phyloP scores from a whole-genome alignment of 2,888 invertebrate genomes.

The Eustalomyia histrio region DNA sequence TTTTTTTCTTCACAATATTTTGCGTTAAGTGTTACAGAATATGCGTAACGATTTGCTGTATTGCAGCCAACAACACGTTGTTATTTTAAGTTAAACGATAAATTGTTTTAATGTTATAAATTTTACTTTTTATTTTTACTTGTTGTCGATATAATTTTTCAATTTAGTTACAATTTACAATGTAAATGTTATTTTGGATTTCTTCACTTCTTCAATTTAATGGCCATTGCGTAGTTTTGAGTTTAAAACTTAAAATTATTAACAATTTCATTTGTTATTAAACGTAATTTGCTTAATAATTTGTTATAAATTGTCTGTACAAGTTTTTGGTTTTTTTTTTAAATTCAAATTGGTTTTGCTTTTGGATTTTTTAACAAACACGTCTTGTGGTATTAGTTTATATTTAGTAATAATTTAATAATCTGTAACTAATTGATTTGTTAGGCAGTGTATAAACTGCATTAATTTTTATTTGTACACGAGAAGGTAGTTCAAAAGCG shows the following conservation, averaged over 20 bases:
- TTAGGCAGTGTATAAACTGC: not conserved
- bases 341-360: too few relatives aligned
- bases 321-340: slow-evolving; percentile 40
- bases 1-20: not conserved
- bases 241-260: slow-evolving; percentile 52
- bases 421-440: slow-evolving; percentile 45
- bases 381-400: slow-evolving; percentile 8
- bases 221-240: slow-evolving; percentile 42
- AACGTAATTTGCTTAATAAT: slow-evolving; percentile 63
- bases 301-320: slow-evolving; percentile 55
- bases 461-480: not conserved
- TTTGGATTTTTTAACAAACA: slow-evolving; percentile 11
- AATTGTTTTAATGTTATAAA: slow-evolving; percentile 44
- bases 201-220: slow-evolving; percentile 41
- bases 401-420: slow-evolving; percentile 36
- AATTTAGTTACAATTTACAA: slow-evolving; percentile 47
- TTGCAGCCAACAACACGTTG: slow-evolving; percentile 12
- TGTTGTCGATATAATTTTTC: slow-evolving; percentile 57
- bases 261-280: slow-evolving; percentile 60
- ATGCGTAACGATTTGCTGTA: slow-evolving; percentile 61
- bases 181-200: slow-evolving; percentile 31
- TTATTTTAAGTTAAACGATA: slow-evolving; percentile 21
- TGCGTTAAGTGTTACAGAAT: slow-evolving; percentile 54
- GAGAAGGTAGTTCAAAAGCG: not conserved
- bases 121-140: slow-evolving; percentile 23